phyloP scores from a whole-genome alignment of 2,888 invertebrate species.

The Hyposoter didymator region DNA sequence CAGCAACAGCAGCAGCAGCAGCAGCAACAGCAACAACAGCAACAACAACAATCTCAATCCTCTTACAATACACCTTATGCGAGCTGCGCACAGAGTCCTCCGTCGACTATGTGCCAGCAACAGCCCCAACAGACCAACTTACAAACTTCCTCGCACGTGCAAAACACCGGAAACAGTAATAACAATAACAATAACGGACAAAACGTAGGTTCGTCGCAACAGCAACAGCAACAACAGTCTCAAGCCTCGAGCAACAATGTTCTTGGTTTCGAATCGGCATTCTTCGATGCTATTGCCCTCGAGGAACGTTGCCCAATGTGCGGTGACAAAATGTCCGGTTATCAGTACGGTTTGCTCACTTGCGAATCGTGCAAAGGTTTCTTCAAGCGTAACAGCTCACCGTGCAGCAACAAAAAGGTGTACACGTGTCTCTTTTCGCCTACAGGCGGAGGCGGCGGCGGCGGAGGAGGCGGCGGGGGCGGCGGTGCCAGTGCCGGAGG shows the following conservation, averaged over 20 bases:
- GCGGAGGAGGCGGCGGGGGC: conserved; percentile 66
- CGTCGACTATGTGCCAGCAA: conserved; percentile 81
- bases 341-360: conserved; percentile 91
- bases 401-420: conserved; percentile 91
- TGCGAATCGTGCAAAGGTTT: conserved; percentile 92
- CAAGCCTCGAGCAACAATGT: conserved; percentile 75
- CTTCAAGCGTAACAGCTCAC: conserved; percentile 87
- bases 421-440: conserved; percentile 88
- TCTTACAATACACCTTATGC: conserved; percentile 84
- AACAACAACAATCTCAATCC: conserved; percentile 82
- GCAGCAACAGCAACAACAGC: conserved; percentile 78
- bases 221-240: conserved; percentile 84
- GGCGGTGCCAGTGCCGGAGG: conserved; percentile 63
- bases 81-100: conserved; percentile 84
- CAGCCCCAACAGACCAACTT: conserved; percentile 72
- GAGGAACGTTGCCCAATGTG: conserved; percentile 90
- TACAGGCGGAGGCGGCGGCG: conserved; percentile 70
- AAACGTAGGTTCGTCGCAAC: conserved; percentile 73
- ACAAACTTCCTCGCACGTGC: conserved; percentile 64
- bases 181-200: conserved; percentile 75
- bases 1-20: conserved; percentile 82
- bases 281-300: conserved; percentile 85
- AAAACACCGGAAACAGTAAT: conserved; percentile 74
- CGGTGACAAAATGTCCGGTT: conserved; percentile 90
- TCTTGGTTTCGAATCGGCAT: conserved; percentile 85